Evolutionary conservation across 2,888 invertebrate genomes (phyloP).

Genomic region (Stenurella melanura): DNA sequence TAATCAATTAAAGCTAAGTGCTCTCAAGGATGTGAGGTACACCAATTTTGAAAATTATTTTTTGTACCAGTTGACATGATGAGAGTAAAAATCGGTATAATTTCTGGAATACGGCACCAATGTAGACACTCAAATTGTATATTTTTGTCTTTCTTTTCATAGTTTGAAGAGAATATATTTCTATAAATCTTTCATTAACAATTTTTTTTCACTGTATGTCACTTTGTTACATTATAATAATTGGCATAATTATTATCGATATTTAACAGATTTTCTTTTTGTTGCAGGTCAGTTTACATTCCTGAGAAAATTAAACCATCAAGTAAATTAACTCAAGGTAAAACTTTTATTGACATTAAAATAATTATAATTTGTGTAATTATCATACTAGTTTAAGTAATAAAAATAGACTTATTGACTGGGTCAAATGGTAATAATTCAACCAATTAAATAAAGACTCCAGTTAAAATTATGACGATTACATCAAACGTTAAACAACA

Average conservation of each 20-base stretch:
- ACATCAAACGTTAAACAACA: slow-evolving; percentile 65
- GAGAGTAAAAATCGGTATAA: too few species aligned
- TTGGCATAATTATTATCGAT: background rate
- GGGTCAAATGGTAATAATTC: slow-evolving; percentile 61
- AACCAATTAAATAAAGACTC: slow-evolving; percentile 62
- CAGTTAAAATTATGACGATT: slow-evolving; percentile 61
- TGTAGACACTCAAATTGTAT: too few species aligned
- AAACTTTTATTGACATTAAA: slow-evolving; percentile 47
- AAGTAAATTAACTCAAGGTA: slow-evolving; percentile 53
- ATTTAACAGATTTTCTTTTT: slow-evolving; percentile 18
- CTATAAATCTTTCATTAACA: too few species aligned
- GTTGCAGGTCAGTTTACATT: slow-evolving; percentile 53
- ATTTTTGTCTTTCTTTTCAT: too few species aligned
- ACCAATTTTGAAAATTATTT: too few species aligned
- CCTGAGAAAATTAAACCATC: slow-evolving; percentile 52
- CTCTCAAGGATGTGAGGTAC: too few species aligned
- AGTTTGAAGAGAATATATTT: too few species aligned
- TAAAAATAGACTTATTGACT: slow-evolving; percentile 58
- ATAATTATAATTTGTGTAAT: slow-evolving; percentile 45
- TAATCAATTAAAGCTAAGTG: too few species aligned
- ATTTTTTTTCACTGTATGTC: too few species aligned
- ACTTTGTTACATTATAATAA: too few species aligned
- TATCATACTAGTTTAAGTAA: slow-evolving; percentile 45
- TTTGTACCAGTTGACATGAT: too few species aligned
- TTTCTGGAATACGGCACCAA: too few species aligned